Conservation (phyloP, 2,113 vertebrate species). For the Neopipo cinnamomea region DNA sequence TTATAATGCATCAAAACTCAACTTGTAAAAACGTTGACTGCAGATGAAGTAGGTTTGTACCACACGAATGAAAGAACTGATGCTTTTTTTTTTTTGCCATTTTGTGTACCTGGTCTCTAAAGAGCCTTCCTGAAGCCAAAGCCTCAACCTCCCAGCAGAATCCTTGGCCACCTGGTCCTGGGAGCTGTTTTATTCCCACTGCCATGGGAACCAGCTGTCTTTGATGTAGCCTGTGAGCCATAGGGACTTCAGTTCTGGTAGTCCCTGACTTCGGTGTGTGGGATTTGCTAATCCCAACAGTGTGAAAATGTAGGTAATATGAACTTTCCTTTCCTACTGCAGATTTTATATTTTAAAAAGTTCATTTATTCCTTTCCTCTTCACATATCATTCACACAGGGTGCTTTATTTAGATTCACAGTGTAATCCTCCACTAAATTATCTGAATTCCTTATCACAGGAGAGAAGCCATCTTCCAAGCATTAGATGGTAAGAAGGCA, state of each 20-base stretch:
- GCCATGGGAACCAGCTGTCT: not conserved
- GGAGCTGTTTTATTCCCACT: not conserved
- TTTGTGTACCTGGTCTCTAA: not conserved
- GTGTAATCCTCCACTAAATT: not conserved
- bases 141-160: not conserved
- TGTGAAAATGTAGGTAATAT: not conserved
- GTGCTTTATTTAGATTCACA: not conserved
- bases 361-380: not conserved
- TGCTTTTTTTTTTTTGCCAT: not conserved
- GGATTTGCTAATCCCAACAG: not conserved
- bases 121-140: not conserved
- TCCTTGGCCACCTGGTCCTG: not conserved
- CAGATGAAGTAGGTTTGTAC: not conserved
- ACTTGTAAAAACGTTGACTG: not conserved
- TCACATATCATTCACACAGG: not conserved
- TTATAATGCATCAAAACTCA: not conserved
- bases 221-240: not conserved
- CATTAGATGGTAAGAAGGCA: not conserved
- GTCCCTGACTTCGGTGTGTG: not conserved
- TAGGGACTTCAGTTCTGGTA: not conserved
- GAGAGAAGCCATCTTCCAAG: not conserved
- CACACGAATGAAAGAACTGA: not conserved
- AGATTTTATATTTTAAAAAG: not conserved
- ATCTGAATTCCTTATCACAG: not conserved
- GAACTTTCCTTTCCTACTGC: not conserved